Percentiles rank a stretch among this genome's conserved stretches.
Evolutionary conservation across 2,797 vertebrate species (phyloP).

Genomic region (Macropodus opercularis): DNA sequence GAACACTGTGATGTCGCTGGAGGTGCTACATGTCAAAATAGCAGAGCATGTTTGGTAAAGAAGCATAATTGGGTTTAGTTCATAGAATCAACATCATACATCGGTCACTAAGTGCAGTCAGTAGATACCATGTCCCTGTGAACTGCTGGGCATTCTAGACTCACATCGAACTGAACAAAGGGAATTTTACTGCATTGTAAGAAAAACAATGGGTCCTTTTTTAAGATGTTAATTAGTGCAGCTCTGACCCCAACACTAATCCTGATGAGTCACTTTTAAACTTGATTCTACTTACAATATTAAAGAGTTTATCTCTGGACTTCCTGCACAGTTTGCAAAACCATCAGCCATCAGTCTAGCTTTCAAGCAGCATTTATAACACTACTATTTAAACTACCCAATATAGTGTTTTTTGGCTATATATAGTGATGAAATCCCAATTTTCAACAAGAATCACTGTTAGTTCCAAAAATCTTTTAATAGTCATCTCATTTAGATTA

Average conservation of each 20-base stretch:
- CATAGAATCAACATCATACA: background rate
- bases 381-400: no score
- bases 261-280: background rate
- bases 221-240: background rate
- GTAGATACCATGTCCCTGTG: no score
- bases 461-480: conserved; percentile 81
- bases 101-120: no score
- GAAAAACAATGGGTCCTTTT: background rate
- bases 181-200: background rate
- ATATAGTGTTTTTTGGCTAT: background rate
- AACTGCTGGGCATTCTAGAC: no score
- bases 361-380: background rate
- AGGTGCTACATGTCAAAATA: conserved; percentile 4
- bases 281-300: background rate
- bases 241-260: background rate
- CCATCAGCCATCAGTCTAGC: background rate
- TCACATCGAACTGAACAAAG: background rate
- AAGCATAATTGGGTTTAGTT: background rate
- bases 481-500: conserved; percentile 73
- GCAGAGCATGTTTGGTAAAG: background rate
- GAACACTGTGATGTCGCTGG: background rate
- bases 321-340: background rate
- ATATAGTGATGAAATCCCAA: conserved; percentile 32
- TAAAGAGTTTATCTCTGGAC: background rate
- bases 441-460: conserved; percentile 52